Evolutionary conservation across 2,888 invertebrate species (phyloP).

Genomic region (Lasioglossum zephyrum): DNA sequence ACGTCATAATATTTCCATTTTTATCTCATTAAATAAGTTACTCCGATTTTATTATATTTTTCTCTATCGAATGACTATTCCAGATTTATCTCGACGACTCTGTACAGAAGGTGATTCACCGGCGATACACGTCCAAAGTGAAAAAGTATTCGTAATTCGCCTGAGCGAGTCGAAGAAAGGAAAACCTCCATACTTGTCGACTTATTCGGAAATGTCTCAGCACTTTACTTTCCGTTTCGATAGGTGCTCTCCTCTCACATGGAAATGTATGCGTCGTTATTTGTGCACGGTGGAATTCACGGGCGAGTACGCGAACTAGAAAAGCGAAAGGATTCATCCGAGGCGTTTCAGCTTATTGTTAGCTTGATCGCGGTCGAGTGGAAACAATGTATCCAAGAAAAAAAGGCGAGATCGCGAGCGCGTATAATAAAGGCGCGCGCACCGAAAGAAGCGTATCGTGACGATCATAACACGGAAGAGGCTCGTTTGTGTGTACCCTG

Average conservation of each 20-base stretch:
- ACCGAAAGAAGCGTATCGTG: constrained; percentile 44
- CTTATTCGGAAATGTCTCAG: background rate
- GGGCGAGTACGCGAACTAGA: constrained; percentile 39
- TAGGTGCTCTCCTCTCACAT: constrained; percentile 7
- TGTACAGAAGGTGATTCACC: too few relatives aligned
- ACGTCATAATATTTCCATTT: too few relatives aligned
- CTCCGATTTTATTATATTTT: too few relatives aligned
- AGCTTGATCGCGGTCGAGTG: background rate
- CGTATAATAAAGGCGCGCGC: constrained; percentile 35
- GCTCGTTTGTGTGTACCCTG: constrained; percentile 38
- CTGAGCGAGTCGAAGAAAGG: background rate
- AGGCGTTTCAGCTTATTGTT: background rate
- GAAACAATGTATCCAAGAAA: constrained; percentile 35
- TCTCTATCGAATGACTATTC: too few relatives aligned
- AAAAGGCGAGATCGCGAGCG: constrained; percentile 21
- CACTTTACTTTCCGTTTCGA: constrained; percentile 56
- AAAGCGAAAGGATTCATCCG: constrained; percentile 60
- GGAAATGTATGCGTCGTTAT: constrained; percentile 53
- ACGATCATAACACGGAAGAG: constrained; percentile 49
- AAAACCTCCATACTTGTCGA: too few relatives aligned
- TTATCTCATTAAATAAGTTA: too few relatives aligned
- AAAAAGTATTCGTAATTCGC: too few relatives aligned
- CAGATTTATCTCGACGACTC: too few relatives aligned
- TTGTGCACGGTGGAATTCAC: background rate
- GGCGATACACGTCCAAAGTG: too few relatives aligned